A percentile compares a stretch with the other conserved stretches of the same genome.
phyloP scores from a whole-genome alignment of 2,888 invertebrate genomes.

The Koerneria pararmatus region DNA sequence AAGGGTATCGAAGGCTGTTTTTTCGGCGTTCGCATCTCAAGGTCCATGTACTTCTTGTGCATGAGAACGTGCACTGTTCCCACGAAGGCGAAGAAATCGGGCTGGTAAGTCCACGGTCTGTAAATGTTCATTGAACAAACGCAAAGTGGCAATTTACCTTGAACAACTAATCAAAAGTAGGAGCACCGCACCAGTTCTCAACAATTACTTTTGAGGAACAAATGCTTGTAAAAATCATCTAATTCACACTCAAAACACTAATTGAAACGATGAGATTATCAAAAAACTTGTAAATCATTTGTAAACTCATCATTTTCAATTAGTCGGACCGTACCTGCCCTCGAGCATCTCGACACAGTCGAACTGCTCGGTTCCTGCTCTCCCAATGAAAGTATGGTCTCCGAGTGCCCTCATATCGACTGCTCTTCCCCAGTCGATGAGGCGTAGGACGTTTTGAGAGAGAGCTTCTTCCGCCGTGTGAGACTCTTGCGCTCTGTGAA shows the following conservation, averaged over 20 bases:
- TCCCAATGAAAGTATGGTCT: slow-evolving; percentile 13
- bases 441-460: too few species aligned
- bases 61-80: slow-evolving; percentile 15
- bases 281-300: neutral
- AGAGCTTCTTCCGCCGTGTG: too few species aligned
- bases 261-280: neutral
- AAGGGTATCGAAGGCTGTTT: too few species aligned
- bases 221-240: too few species aligned
- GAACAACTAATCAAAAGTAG: too few species aligned
- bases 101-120: slow-evolving; percentile 22
- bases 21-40: too few species aligned
- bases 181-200: too few species aligned
- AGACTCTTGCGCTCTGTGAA: too few species aligned
- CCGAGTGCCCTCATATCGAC: slow-evolving; percentile 21
- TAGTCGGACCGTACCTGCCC: neutral
- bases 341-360: slow-evolving; percentile 20
- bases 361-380: slow-evolving; percentile 18
- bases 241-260: slow-evolving; percentile 3
- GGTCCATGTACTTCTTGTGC: neutral
- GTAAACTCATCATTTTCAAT: neutral
- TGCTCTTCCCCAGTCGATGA: slow-evolving; percentile 22
- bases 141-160: too few species aligned
- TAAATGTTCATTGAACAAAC: too few species aligned
- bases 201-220: too few species aligned
- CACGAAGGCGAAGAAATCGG: slow-evolving; percentile 16